A percentile compares a stretch with the other conserved stretches of the same genome.
phyloP scores from a whole-genome alignment of 30 jellyfish, hydroid and myxozoan genomes.

The Aurelia sp. region DNA sequence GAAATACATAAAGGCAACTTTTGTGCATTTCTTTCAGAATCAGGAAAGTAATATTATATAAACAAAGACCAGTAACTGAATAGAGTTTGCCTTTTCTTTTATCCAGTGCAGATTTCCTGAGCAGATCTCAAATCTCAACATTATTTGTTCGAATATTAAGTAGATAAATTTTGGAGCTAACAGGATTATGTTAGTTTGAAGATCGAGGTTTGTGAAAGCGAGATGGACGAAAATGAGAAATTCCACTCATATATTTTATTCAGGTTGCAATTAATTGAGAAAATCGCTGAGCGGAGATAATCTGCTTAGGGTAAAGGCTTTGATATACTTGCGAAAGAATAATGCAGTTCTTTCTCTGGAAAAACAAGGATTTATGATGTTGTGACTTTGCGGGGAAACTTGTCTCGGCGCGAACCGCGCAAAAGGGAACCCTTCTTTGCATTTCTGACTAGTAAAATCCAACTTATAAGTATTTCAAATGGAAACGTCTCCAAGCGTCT shows the following conservation, averaged over 20 bases:
- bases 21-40: no score
- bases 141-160: constrained; percentile 16
- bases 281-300: constrained; percentile 1
- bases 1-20: no score
- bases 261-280: not conserved
- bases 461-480: no score
- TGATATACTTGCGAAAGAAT: constrained; percentile 7
- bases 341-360: constrained; percentile 17
- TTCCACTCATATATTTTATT: constrained; percentile 22
- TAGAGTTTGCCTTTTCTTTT: constrained; percentile 17
- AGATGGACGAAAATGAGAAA: not conserved
- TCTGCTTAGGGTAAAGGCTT: constrained; percentile 12
- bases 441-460: no score
- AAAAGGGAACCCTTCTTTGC: no score
- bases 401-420: constrained; percentile 1
- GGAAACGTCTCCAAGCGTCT: no score
- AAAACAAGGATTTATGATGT: constrained; percentile 28
- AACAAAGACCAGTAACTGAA: constrained; percentile 9
- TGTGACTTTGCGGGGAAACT: not conserved
- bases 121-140: constrained; percentile 2
- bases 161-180: not conserved
- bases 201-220: not conserved
- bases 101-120: constrained; percentile 51
- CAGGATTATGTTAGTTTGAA: not conserved
- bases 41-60: not conserved